Evolutionary conservation across 2,113 vertebrate species (phyloP).

Genomic region (Ibidorhyncha struthersii): DNA sequence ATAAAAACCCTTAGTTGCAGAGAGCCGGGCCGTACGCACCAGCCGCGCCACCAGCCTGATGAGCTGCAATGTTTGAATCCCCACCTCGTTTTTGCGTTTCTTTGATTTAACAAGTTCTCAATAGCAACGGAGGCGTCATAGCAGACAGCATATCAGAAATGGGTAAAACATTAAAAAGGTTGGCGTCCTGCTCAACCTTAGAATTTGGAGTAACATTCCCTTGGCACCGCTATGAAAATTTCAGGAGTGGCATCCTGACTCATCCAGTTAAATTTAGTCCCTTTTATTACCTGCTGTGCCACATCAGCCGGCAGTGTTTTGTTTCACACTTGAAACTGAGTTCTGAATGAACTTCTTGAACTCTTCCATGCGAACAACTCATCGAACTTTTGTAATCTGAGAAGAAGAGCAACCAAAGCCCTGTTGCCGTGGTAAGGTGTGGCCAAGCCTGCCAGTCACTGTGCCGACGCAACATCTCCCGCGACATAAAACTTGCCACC

Average conservation of each 20-base stretch:
- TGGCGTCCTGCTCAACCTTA: background rate
- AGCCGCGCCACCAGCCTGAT: background rate
- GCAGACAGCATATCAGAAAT: rapidly evolving
- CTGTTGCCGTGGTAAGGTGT: rapidly evolving
- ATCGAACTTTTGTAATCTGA: rapidly evolving
- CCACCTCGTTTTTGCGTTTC: background rate
- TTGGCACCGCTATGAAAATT: rapidly evolving
- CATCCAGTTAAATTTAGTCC: rapidly evolving
- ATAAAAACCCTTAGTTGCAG: too few species aligned
- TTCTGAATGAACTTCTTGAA: rapidly evolving
- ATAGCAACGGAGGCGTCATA: background rate
- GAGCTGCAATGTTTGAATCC: background rate
- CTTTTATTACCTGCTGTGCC: rapidly evolving
- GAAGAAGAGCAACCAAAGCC: background rate
- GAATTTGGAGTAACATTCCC: background rate
- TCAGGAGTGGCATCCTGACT: background rate
- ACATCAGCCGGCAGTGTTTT: rapidly evolving
- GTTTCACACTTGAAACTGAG: rapidly evolving
- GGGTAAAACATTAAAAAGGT: background rate
- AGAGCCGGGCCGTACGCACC: background rate
- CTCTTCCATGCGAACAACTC: background rate
- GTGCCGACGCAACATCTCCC: rapidly evolving
- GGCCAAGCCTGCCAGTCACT: background rate
- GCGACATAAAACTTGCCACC: rapidly evolving
- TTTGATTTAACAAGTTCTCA: background rate